Percentiles rank a stretch among this genome's conserved stretches.
Evolutionary conservation across 2,888 invertebrate genomes (phyloP).

Genomic region (Latrodectus hesperus): DNA sequence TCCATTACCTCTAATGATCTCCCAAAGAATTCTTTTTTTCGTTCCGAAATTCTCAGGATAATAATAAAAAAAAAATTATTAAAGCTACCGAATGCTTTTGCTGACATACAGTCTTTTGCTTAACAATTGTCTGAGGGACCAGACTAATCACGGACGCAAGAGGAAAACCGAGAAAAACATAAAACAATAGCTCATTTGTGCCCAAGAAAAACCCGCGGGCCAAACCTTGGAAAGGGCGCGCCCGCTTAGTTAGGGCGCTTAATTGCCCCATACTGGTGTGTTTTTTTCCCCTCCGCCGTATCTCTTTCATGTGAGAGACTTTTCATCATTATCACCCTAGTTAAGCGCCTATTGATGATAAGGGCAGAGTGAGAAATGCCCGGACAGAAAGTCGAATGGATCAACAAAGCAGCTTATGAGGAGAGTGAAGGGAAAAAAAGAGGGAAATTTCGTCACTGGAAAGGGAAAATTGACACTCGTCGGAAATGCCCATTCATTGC

Average conservation of each 20-base stretch:
- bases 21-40: slow-evolving; percentile 28
- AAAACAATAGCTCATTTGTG: slow-evolving; percentile 68
- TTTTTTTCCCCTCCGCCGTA: slow-evolving; percentile 15
- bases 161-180: slow-evolving; percentile 53
- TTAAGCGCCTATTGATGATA: slow-evolving; percentile 51
- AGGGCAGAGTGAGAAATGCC: slow-evolving; percentile 22
- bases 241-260: slow-evolving; percentile 55
- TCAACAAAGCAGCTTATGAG: slow-evolving; percentile 42
- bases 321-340: slow-evolving; percentile 67
- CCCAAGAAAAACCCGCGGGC: slow-evolving; percentile 44
- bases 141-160: slow-evolving; percentile 55
- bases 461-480: not conserved
- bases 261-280: slow-evolving; percentile 57
- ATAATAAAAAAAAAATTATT: not conserved
- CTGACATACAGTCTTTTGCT: slow-evolving; percentile 46
- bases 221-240: slow-evolving; percentile 26
- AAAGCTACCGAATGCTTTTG: slow-evolving; percentile 15
- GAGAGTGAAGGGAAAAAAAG: slow-evolving; percentile 27
- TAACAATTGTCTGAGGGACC: slow-evolving; percentile 45
- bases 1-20: slow-evolving; percentile 38
- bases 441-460: not conserved
- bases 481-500: no score
- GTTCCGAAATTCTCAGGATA: slow-evolving; percentile 13
- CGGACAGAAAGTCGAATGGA: not conserved
- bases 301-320: slow-evolving; percentile 53